Base-by-base conservation (phyloP, 2,888 invertebrate species). In the Sminthurinus aureus region DNA sequence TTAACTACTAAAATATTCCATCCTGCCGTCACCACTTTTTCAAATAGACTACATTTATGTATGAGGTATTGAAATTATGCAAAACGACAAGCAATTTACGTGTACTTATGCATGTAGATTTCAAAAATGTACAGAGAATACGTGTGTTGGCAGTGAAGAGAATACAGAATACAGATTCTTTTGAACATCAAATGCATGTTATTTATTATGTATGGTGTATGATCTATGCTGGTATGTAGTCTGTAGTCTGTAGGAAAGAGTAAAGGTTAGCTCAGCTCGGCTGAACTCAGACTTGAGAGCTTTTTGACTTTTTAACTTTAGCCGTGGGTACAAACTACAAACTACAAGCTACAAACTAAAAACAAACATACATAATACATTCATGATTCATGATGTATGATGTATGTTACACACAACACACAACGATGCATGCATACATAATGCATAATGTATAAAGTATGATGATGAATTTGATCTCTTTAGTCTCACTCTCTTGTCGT, bases 11-110 rank as follows among this genome's bases (percentile, higher is more conserved):
- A 71, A 80, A 38, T 80, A 51, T 71, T 71, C 71, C 22, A 18
- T 77, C 22, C 51, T 80, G 80, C 67, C 80, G 80, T 80, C 80
- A 80, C 80, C 80, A 67, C 80, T 80, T 71, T 80, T 80, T 80
- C 80, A 50, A 67, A 79, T 67, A 67, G 38, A 38, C n/a, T 58
- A 76, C 58, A 76, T 76, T 76, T 76, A 76, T 76, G 51, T 20
- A 76, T 52, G 76, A 76, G 76, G 52, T 76, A 76, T 20, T 71
- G 80, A 80, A 80, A 73, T 80, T 80, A 80, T 80, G 80, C 71
- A 71, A 80, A 80, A 50, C 52, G 80, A 52, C 71, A 50, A 20
- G 11, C 20, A n/a, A 22, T 12, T 71, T 13, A 20, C 26, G 13
- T 71, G 22, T 24, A 24, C 12, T 26, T 12, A 22, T 64, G n/a